These are phyloP conservation scores for Sphecodes monilicornis DNA, from an alignment of 2,888 invertebrate genomes.

Conservation along the genomic window DNA sequence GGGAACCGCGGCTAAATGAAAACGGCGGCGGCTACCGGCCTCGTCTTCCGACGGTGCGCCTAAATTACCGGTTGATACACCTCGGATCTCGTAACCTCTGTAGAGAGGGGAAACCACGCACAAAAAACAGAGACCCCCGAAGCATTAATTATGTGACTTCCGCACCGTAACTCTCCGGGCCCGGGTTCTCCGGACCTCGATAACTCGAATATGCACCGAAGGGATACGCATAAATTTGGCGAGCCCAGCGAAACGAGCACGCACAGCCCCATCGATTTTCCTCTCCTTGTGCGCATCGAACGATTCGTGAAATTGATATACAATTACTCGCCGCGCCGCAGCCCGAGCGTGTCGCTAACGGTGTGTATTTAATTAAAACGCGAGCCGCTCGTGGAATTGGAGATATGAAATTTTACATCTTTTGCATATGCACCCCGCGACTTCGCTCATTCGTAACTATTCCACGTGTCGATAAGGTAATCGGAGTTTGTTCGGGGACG, in stretches of 20 bases:
- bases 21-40: slow-evolving; percentile 21
- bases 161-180: background rate
- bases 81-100: background rate
- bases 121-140: background rate
- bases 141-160: slow-evolving; percentile 5
- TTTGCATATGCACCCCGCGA: background rate
- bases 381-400: background rate
- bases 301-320: slow-evolving; percentile 47
- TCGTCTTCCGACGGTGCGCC: background rate
- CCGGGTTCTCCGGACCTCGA: slow-evolving; percentile 21
- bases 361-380: slow-evolving; percentile 36
- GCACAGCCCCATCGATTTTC: slow-evolving; percentile 29
- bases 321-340: slow-evolving; percentile 13
- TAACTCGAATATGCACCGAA: slow-evolving; percentile 54
- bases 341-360: slow-evolving; percentile 11
- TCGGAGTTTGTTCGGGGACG: background rate
- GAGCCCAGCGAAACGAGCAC: slow-evolving; percentile 17
- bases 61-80: slow-evolving; percentile 1
- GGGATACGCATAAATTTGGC: slow-evolving; percentile 63
- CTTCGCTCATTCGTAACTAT: slow-evolving; percentile 2
- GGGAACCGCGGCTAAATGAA: slow-evolving; percentile 20
- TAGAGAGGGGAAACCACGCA: background rate
- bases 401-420: slow-evolving; percentile 5
- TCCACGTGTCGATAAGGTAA: background rate
- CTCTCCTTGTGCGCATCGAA: slow-evolving; percentile 11